phyloP scores from a whole-genome alignment of 2,888 invertebrate species.

The Spisula solida region DNA sequence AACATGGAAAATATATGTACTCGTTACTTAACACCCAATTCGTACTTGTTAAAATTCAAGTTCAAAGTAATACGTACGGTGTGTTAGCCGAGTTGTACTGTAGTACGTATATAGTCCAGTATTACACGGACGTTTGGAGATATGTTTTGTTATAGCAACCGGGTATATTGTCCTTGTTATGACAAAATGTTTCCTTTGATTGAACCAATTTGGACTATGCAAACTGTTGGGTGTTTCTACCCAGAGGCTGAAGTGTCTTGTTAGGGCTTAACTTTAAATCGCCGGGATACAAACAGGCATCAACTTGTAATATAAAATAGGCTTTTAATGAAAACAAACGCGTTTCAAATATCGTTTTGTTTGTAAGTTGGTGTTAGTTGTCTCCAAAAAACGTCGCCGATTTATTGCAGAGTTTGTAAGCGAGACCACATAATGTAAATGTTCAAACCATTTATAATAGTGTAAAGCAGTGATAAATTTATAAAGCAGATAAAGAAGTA shows the following conservation, averaged over 20 bases:
- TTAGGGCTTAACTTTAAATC: constrained; percentile 25
- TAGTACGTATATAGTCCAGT: neutral
- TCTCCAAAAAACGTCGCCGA: neutral
- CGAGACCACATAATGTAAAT: neutral
- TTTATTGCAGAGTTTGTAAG: neutral
- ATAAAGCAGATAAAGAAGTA: neutral
- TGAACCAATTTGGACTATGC: neutral
- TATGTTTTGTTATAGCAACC: neutral
- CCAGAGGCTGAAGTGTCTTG: constrained; percentile 28
- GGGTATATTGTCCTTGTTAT: constrained; percentile 6
- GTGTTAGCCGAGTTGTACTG: neutral
- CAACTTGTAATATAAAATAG: constrained; percentile 38
- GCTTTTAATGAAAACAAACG: constrained; percentile 35
- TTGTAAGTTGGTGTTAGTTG: constrained; percentile 15
- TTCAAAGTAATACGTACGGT: neutral
- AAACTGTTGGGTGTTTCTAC: constrained; percentile 6
- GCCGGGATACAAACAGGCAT: constrained; percentile 31
- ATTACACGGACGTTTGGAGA: neutral
- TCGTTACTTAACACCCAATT: neutral
- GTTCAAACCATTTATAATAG: neutral
- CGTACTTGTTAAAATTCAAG: neutral
- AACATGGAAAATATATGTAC: too few species aligned
- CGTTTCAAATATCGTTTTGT: neutral
- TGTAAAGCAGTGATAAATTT: neutral
- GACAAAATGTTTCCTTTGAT: neutral